phyloP scores from a whole-genome alignment of 2,888 invertebrate species.

The Graphium colonna region DNA sequence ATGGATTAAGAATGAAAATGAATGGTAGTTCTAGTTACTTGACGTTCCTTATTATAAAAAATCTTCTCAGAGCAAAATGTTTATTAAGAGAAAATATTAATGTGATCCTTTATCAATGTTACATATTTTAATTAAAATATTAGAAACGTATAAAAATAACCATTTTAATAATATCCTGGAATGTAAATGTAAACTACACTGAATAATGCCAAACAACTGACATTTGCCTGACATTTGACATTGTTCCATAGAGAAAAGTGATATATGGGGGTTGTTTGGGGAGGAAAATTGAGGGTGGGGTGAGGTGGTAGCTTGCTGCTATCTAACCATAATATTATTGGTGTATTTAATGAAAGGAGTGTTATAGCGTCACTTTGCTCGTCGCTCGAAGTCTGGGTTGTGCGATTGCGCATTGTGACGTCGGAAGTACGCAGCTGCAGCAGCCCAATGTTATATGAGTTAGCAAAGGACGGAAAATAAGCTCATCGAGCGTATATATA shows the following conservation, averaged over 20 bases:
- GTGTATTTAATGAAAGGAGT: constrained; percentile 22
- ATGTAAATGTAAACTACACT: too few relatives aligned
- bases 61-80: too few relatives aligned
- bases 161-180: too few relatives aligned
- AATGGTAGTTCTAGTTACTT: too few relatives aligned
- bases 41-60: too few relatives aligned
- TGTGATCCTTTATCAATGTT: too few relatives aligned
- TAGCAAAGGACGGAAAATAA: constrained; percentile 65
- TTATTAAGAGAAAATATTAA: too few relatives aligned
- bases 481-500: constrained; percentile 55
- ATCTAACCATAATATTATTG: constrained; percentile 10
- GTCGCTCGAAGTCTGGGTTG: constrained; percentile 23
- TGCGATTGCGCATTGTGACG: constrained; percentile 63
- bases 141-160: too few relatives aligned
- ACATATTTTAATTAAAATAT: too few relatives aligned
- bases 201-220: too few relatives aligned
- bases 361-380: constrained; percentile 20
- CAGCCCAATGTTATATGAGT: constrained; percentile 43
- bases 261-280: constrained; percentile 1
- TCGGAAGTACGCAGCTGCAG: constrained; percentile 42
- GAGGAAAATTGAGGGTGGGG: not conserved
- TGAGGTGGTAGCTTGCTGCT: constrained; percentile 1
- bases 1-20: not conserved
- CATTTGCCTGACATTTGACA: not conserved
- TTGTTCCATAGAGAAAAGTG: not conserved